Base-by-base conservation (phyloP, 2,888 invertebrate genomes). In the Flexamia atlantica region DNA sequence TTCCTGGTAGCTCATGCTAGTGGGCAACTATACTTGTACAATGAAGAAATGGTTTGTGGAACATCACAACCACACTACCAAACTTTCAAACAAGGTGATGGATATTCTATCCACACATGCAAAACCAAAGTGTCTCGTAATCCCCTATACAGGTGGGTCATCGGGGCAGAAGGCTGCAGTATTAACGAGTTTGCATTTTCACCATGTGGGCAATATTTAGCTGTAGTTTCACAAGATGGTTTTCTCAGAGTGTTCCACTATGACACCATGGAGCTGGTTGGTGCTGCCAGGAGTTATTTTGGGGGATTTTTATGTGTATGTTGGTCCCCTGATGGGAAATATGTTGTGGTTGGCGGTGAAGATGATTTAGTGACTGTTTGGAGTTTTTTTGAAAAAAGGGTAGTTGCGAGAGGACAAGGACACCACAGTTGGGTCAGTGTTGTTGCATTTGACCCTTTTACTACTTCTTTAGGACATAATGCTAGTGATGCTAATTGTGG, bases 111-210 rank as follows among this genome's bases (percentile, higher is more conserved):
- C 88, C 96, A 97, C 91, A 98, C 98, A 17, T 98, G 98, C 90
- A 97, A 99, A 90, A 96, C 98, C 20, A 99, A 99, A 91, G 96
- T 97, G 85, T 97, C 98, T 0, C 92, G 99, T 83, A 99, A 99
- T 91, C 99, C 99, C 0, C 91, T 99, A n/a, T 97, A 96, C 89
- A 93, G 97, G 90, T 97, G 97, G 97, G 93, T 96, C 82, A 94
- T 97, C 86, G 97, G 97, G 79, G 93, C 93, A 40, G 96, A 95
- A 85, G 95, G 95, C 87, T 94, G 94, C 89, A 94, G 94, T 89
- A 97, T 99, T 89, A 99, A 99, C 90, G 98, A 99, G 91, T 97
- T 99, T 91, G 96, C 97, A 83, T 99, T 99, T 90, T 98, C 98
- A 68, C 98, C 99, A 0, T 97, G 97, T 91, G 97, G 95, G 50